These are phyloP conservation scores for Percopsis omiscomaycus DNA, from an alignment of 2,797 vertebrate species.

Conservation along the genomic window DNA sequence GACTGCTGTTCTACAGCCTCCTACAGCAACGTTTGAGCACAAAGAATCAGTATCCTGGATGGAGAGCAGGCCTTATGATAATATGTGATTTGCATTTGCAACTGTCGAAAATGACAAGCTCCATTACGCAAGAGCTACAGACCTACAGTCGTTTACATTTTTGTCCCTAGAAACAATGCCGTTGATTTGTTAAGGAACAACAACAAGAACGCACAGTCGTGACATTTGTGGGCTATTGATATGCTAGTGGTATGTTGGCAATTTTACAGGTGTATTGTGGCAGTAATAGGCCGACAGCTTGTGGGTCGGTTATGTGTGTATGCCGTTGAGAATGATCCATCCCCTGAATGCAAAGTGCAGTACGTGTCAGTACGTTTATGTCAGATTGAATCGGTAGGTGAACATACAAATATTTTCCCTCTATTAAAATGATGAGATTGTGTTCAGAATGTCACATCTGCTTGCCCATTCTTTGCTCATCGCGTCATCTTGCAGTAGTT, in stretches of 20 bases:
- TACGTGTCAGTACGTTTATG: slow-evolving; percentile 20
- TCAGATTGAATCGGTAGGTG: slow-evolving; percentile 26
- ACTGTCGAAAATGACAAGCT: slow-evolving; percentile 66
- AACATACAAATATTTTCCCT: slow-evolving; percentile 21
- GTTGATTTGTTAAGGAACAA: slow-evolving; percentile 65
- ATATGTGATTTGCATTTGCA: slow-evolving; percentile 74
- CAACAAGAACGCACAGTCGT: slow-evolving; percentile 39
- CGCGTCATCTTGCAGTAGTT: slow-evolving; percentile 41
- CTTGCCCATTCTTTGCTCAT: slow-evolving; percentile 27
- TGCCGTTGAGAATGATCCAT: slow-evolving; percentile 15
- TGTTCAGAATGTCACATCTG: slow-evolving; percentile 42
- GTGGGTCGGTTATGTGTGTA: slow-evolving; percentile 32
- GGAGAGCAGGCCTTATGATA: slow-evolving; percentile 62
- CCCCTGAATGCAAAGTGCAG: slow-evolving; percentile 30
- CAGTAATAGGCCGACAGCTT: slow-evolving; percentile 55
- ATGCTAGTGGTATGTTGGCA: slow-evolving; percentile 46
- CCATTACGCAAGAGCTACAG: slow-evolving; percentile 45
- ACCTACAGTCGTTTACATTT: slow-evolving; percentile 65
- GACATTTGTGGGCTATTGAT: slow-evolving; percentile 68
- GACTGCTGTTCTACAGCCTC: slow-evolving; percentile 65
- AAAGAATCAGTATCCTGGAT: slow-evolving; percentile 65
- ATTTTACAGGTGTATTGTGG: slow-evolving; percentile 60
- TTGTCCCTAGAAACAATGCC: slow-evolving; percentile 65
- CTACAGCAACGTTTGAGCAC: slow-evolving; percentile 53
- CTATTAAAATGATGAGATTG: slow-evolving; percentile 36